Base-by-base conservation (phyloP, 2,888 invertebrate species). In the Anoplius nigerrimus region DNA sequence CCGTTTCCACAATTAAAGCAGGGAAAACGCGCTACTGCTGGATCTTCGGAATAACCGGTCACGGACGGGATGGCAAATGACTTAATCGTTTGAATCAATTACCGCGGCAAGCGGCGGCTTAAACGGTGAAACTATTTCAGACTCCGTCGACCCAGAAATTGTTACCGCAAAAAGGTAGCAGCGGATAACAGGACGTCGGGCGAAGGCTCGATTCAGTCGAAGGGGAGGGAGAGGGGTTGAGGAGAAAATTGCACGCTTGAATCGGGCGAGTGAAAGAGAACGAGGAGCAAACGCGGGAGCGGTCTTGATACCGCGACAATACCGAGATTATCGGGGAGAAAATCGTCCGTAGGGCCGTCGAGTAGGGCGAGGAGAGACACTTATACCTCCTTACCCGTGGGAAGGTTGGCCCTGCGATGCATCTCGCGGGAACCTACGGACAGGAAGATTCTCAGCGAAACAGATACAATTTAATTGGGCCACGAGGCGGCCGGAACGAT, bases 381-480 rank as follows among this genome's bases (percentile, higher is more conserved):
- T 34, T n/a, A 18, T 48, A n/a, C 48, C 48, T 16, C n/a, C 59
- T 62, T 13, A 43, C 54, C 51, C 70, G 76, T 78, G 78, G 69
- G 78, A 78, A 78, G 53, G 53, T 58, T 42, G 16, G 34, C 34
- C 52, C 53, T 46, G 62, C 65, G 6, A 48, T 18, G 59, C 71
- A 63, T 69, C 59, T 67, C 78, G 66, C 76, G 78, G 76, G 78
- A 78, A 78, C 76, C 67, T 53, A 52, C 20, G 24, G 5, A 22
- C 48, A 55, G 20, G 34, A 64, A 67, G 59, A 79, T 78, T 78
- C 78, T 74, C 78, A 79, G 74, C 64, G 15, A 43, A 45, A 63
- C 62, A 67, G 74, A 76, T 71, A 71, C 63, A 67, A 62, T 74
- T 79, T 75, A 78, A 77, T 78, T 59, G 57, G 57, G 34, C 22